Base-by-base conservation (phyloP, 2,113 vertebrate genomes). In the Misgurnus mizolepis region DNA sequence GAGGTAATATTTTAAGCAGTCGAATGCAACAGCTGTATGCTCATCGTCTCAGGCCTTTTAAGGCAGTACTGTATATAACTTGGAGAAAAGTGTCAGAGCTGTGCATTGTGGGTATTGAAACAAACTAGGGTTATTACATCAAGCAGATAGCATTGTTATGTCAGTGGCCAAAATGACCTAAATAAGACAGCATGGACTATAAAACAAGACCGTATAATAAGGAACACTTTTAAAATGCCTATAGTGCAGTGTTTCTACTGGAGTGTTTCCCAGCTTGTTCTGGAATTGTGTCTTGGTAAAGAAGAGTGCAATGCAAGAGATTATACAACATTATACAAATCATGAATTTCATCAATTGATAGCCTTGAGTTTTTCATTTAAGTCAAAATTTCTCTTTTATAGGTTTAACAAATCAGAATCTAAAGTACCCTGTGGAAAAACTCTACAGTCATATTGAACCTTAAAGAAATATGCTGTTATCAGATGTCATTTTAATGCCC, bases 101-200 rank as follows among this genome's bases (percentile, higher is more conserved):
- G 77, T 82, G 76, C 81, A 83, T 67, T 73, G 85, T 82, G 86
- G 61, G 85, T 85, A 80, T 73, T 78, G 41, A 84, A 71, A 86
- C 66, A 86, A 66, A 85, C 69, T 83, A 27, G 82, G 65, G 67
- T 58, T 62, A 87, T 84, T 86, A 86, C 83, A 89, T 69, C 75
- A 76, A 53, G 58, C 65, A 62, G 49, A 85, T 88, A 65, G 80
- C 85, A 87, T 80, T 67, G 72, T 79, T 86, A 70, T 70, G 77
- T 87, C 55, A 85, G 69, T 67, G 53, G 80, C 76, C 65, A 61
- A 78, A 87, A 82, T 89, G 88, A 90, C 87, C 87, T 89, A 90
- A 81, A 89, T 90, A 88, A 75, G 40, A 73, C 40, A 22, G 78
- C 9, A 14, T 88, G 85, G 82, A 78, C 68, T 76, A 77, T 43